These are phyloP conservation scores for Bostrychus sinensis DNA, from an alignment of 2,113 vertebrate genomes.

Conservation along the genomic window DNA sequence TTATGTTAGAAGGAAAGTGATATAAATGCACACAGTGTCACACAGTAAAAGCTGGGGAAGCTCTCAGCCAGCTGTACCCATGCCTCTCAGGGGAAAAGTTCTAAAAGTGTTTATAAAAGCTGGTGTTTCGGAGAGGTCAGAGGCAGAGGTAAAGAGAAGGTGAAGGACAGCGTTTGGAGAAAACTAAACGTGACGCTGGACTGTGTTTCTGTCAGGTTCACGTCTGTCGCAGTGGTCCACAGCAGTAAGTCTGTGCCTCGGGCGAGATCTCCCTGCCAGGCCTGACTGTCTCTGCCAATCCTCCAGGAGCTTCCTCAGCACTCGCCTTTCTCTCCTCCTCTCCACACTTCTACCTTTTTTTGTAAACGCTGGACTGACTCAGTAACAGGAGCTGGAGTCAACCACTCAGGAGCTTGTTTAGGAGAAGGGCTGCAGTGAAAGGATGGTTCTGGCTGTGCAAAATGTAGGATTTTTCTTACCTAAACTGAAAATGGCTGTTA, in stretches of 20 bases:
- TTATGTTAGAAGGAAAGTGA: too few relatives aligned
- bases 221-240: background rate
- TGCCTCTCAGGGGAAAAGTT: background rate
- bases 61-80: too few relatives aligned
- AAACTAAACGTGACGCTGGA: background rate
- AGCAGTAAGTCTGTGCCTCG: constrained; percentile 15
- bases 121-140: constrained; percentile 10
- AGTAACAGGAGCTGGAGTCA: too few relatives aligned
- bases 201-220: background rate
- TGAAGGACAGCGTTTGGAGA: background rate
- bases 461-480: too few relatives aligned
- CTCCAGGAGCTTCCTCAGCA: constrained; percentile 7
- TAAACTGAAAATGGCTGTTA: too few relatives aligned
- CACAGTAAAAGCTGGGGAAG: too few relatives aligned
- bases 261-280: constrained; percentile 12
- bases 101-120: background rate
- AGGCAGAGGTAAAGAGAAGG: background rate
- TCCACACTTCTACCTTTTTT: too few relatives aligned
- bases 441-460: too few relatives aligned
- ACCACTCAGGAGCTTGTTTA: too few relatives aligned
- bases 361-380: too few relatives aligned
- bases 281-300: constrained; percentile 7
- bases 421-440: too few relatives aligned
- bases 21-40: too few relatives aligned
- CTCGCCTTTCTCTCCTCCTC: background rate